Evolutionary conservation across 2,888 invertebrate species (phyloP).

Genomic region (Oscheius onirici): DNA sequence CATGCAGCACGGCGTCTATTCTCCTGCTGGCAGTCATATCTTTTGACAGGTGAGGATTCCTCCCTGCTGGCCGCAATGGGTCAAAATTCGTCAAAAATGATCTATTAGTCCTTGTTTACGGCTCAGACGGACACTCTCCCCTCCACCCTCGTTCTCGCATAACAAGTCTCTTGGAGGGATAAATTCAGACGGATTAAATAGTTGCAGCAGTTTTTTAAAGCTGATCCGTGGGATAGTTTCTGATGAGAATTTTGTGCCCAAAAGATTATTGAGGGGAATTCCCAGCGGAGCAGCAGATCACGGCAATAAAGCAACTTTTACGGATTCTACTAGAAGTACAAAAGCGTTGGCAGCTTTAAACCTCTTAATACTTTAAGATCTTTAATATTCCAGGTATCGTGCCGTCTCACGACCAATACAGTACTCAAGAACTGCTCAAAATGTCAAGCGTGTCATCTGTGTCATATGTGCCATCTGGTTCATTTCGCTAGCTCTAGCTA

Average conservation of each 20-base stretch:
- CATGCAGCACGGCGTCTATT: slow-evolving; percentile 75
- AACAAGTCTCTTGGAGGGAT: not conserved
- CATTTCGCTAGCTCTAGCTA: slow-evolving; percentile 92
- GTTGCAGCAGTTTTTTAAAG: not conserved
- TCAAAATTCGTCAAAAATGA: slow-evolving; percentile 5
- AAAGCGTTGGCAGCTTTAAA: too few relatives aligned
- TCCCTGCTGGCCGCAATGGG: not conserved
- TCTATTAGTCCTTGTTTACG: slow-evolving; percentile 6
- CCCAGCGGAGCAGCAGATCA: not conserved
- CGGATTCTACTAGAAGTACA: too few relatives aligned
- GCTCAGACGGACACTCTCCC: slow-evolving; percentile 1
- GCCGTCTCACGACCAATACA: slow-evolving; percentile 98
- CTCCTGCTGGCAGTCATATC: slow-evolving; percentile 75
- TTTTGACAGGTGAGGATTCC: slow-evolving; percentile 75
- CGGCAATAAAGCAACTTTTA: too few relatives aligned
- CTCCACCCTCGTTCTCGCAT: not conserved
- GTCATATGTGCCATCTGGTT: slow-evolving; percentile 95
- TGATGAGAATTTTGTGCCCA: not conserved
- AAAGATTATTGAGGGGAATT: not conserved
- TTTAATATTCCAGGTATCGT: slow-evolving; percentile 84
- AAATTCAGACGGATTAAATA: not conserved
- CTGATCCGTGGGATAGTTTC: not conserved
- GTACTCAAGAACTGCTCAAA: slow-evolving; percentile 97
- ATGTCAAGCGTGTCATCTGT: slow-evolving; percentile 85
- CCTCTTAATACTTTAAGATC: too few relatives aligned